Percentiles rank a stretch among this genome's conserved stretches.
These are phyloP conservation scores for Brachyptera putata DNA, from an alignment of 2,888 invertebrate species.

Conservation along the genomic window DNA sequence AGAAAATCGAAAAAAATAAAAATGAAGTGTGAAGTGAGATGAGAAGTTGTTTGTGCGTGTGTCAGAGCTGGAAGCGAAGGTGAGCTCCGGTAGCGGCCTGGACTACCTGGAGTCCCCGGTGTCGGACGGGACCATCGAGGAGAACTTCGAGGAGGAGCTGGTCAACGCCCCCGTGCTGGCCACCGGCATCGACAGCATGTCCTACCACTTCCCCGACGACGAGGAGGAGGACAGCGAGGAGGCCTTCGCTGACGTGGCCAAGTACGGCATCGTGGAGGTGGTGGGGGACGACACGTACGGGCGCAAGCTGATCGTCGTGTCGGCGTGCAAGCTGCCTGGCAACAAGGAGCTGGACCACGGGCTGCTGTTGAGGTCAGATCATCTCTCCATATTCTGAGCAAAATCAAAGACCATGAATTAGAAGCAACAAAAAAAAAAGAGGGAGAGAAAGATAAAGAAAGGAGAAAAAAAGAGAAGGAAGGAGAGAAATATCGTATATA, in stretches of 20 bases:
- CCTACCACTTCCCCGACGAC: conserved; percentile 37
- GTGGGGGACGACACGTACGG: conserved; percentile 80
- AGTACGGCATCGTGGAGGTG: conserved; percentile 76
- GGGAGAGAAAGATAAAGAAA: no score
- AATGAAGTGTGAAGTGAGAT: no score
- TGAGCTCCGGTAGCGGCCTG: conserved; percentile 38
- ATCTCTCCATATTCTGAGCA: no score
- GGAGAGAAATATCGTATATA: no score
- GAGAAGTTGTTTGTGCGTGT: no score
- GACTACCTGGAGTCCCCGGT: conserved; percentile 64
- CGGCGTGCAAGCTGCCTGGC: conserved; percentile 84
- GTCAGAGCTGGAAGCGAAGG: conserved; percentile 32
- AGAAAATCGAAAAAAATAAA: no score
- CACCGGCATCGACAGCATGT: conserved; percentile 32
- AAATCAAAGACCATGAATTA: no score
- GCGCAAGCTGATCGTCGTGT: conserved; percentile 92
- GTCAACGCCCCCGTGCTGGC: conserved; percentile 58
- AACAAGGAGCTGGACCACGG: conserved; percentile 73
- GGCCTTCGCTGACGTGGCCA: conserved; percentile 65
- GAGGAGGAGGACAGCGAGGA: conserved; percentile 47
- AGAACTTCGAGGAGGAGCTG: conserved; percentile 85
- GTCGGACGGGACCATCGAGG: conserved; percentile 84
- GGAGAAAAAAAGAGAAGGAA: no score
- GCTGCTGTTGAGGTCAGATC: conserved; percentile 64
- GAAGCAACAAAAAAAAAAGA: no score